Evolutionary conservation across 2,113 vertebrate species (phyloP), one percentile per base, ranked within the genome.

Genomic region (Protobothrops mucrosquamatus): DNA sequence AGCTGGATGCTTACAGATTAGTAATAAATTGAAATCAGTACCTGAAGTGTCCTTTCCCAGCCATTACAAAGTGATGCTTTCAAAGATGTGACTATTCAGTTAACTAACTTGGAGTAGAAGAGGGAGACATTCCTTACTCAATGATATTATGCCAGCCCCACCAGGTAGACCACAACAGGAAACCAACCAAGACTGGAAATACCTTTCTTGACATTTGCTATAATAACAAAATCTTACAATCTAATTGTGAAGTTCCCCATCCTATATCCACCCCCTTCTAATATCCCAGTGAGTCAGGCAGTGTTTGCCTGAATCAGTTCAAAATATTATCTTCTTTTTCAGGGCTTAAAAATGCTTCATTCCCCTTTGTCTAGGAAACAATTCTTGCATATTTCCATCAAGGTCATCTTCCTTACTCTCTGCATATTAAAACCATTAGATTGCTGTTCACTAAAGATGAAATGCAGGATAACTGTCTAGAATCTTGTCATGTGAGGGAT

Each of bases 41-140:
- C 95, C 86, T 96, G 95, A 94, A 95, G 94, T 93, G 93, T 92
- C 89, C 93, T 92, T 94, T 94, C 92, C 43, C 85, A 93, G 88
- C 56, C 51, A 94, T 88, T 87, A 92, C 95, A 87, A 95, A 51
- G 26, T 29, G n/a, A 85, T 3, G 10, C 24, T 48, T 89, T 94
- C 69, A 4, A 29, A 15, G 24, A 86, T 51, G 7, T 39, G 1
- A 48, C 56, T 15, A 91, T 94, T 15, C 14, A 87, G n/a, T 48
- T 89, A 89, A 39, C 51, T 9, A 55, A 51, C 91, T 87, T 85
- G 61, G 87, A 29, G 26, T 92, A 52, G 89, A 69, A 22, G 6
- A 69, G 59, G 94, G 89, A 93, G 93, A 54, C 0, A 3, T 18
- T 26, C 15, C 92, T 29, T 3, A 55, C 14, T 55, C 54, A 55